A percentile compares a stretch with the other conserved stretches of the same genome.
Conservation (phyloP, 1,140 invertebrate species). For the Druon quercuslanigerum region DNA sequence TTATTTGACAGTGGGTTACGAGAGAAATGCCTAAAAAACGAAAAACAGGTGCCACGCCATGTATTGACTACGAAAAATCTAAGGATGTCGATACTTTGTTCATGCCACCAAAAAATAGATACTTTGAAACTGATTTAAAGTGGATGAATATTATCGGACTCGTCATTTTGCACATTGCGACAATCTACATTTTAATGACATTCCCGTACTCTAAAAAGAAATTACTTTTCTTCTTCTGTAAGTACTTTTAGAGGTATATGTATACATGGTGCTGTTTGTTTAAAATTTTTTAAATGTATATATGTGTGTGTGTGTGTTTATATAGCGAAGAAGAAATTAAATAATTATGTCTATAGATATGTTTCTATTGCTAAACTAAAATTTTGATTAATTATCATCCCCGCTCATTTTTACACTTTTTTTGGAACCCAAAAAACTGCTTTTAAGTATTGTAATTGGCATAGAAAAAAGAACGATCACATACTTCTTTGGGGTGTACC, state of each 20-base stretch:
- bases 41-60: slow-evolving; percentile 34
- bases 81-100: slow-evolving; percentile 20
- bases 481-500: too few relatives aligned
- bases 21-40: slow-evolving; percentile 43
- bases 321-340: too few relatives aligned
- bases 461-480: too few relatives aligned
- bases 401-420: too few relatives aligned
- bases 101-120: slow-evolving; percentile 30
- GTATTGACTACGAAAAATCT: slow-evolving; percentile 19
- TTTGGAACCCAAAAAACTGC: too few relatives aligned
- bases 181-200: slow-evolving; percentile 14
- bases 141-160: slow-evolving; percentile 45
- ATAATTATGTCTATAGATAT: too few relatives aligned
- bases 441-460: too few relatives aligned
- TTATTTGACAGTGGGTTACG: not conserved
- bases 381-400: too few relatives aligned
- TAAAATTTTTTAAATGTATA: too few relatives aligned
- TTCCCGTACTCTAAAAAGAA: slow-evolving; percentile 35
- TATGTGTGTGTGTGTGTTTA: too few relatives aligned
- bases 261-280: too few relatives aligned
- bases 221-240: slow-evolving; percentile 33
- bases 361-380: too few relatives aligned
- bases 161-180: slow-evolving; percentile 30
- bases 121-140: slow-evolving; percentile 40
- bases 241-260: slow-evolving; percentile 26